Evolutionary conservation across 2,113 vertebrate genomes (phyloP).

Genomic region (Aythya baeri): DNA sequence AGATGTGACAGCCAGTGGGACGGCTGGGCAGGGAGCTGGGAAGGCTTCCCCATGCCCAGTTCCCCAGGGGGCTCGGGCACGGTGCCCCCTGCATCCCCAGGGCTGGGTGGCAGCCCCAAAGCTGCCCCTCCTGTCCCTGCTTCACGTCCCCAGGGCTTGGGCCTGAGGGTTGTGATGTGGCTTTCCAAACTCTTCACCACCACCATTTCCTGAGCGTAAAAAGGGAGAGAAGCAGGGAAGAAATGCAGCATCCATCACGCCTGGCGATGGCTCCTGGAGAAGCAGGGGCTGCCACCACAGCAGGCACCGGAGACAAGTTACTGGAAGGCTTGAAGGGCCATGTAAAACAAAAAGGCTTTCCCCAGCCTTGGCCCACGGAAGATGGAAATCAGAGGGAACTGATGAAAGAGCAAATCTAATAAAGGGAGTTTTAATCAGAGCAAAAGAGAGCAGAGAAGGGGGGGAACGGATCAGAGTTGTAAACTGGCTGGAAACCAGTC

Average conservation of each 20-base stretch:
- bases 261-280: neutral
- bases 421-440: constrained; percentile 29
- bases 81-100: neutral
- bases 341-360: neutral
- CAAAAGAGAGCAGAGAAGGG: neutral
- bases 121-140: neutral
- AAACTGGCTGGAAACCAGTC: constrained; percentile 39
- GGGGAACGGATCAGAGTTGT: neutral
- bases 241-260: neutral
- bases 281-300: neutral
- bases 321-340: neutral
- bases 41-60: constrained; percentile 43
- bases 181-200: neutral
- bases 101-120: neutral
- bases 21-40: constrained; percentile 33
- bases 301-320: neutral
- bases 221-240: neutral
- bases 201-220: neutral
- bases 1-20: constrained; percentile 51
- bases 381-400: constrained; percentile 1
- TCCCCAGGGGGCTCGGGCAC: neutral
- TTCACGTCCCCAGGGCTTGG: neutral
- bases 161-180: neutral
- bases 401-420: constrained; percentile 23
- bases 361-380: neutral